A percentile compares a stretch with the other conserved stretches of the same genome.
These are phyloP conservation scores for Brachyhypopomus occidentalis DNA, from an alignment of 2,113 vertebrate genomes.

Conservation along the genomic window DNA sequence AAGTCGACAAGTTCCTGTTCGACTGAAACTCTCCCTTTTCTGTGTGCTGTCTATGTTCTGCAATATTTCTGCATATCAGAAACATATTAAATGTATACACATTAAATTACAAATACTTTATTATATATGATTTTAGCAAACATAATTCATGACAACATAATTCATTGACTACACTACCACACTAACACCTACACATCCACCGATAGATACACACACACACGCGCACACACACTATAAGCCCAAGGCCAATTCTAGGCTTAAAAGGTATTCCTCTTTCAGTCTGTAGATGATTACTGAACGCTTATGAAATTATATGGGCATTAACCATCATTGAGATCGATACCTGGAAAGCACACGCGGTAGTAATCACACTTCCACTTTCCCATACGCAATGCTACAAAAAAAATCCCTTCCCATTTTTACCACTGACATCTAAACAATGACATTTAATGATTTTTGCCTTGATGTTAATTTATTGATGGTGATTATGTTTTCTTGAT, in stretches of 20 bases:
- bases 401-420: neutral
- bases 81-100: too few relatives aligned
- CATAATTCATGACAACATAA: neutral
- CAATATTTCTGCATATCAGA: too few relatives aligned
- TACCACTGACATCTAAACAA: neutral
- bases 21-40: neutral
- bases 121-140: too few relatives aligned
- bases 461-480: neutral
- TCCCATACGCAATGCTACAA: neutral
- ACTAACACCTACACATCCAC: neutral
- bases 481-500: neutral
- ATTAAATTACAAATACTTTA: too few relatives aligned
- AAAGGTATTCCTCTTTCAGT: slow-evolving; percentile 4
- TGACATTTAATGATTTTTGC: too few relatives aligned
- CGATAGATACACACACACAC: neutral
- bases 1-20: neutral
- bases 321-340: neutral
- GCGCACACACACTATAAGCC: neutral
- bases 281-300: slow-evolving; percentile 6
- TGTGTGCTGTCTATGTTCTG: too few relatives aligned
- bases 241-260: slow-evolving; percentile 5
- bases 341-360: neutral
- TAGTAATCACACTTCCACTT: neutral
- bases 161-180: neutral
- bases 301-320: neutral